Evolutionary conservation across 2,888 invertebrate genomes (phyloP).

Genomic region (Hydroisotoma schaefferi): DNA sequence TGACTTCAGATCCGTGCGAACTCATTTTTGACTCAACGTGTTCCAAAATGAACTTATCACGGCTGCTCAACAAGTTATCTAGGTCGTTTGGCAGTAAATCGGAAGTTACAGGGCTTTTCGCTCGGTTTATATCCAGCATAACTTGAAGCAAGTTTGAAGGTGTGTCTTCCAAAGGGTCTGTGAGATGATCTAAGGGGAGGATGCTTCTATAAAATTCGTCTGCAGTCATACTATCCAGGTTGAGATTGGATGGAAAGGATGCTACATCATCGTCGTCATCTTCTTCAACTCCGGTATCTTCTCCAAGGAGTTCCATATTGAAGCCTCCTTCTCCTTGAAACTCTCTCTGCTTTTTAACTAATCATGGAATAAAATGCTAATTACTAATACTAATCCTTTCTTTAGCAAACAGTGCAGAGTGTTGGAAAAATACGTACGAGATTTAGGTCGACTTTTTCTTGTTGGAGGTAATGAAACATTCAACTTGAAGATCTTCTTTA

Average conservation of each 20-base stretch:
- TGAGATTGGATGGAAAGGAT: background rate
- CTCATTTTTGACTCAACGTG: conserved; percentile 1
- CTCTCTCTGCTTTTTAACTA: too few relatives aligned
- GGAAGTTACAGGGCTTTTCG: conserved; percentile 10
- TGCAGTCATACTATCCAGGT: background rate
- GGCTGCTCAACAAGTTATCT: background rate
- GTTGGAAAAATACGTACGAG: too few relatives aligned
- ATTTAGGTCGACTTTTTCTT: too few relatives aligned
- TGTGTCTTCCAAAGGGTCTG: conserved; percentile 1
- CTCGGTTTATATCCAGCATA: conserved; percentile 11
- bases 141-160: conserved; percentile 8
- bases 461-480: conserved; percentile 8
- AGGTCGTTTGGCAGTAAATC: conserved; percentile 8
- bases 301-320: background rate
- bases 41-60: conserved; percentile 18
- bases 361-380: too few relatives aligned
- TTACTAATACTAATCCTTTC: background rate
- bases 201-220: conserved; percentile 19
- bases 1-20: background rate
- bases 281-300: background rate
- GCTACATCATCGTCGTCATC: conserved; percentile 3
- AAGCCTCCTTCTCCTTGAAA: background rate
- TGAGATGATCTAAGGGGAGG: conserved; percentile 18
- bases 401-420: too few relatives aligned
- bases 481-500: conserved; percentile 25